Percentiles rank a stretch among this genome's conserved stretches.
Conservation (phyloP, 2,113 vertebrate genomes). For the Hemiscyllium ocellatum region DNA sequence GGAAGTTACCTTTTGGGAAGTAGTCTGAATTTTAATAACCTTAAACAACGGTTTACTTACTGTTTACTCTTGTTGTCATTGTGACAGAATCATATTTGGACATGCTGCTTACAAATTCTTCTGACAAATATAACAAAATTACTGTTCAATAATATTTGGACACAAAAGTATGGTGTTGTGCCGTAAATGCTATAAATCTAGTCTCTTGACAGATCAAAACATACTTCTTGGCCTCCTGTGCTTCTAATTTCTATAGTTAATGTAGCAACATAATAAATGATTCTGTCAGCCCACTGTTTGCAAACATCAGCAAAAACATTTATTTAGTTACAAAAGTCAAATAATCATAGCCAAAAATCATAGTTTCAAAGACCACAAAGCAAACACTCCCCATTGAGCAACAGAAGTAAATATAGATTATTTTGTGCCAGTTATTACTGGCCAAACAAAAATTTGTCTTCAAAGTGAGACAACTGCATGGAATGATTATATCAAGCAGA, state of each 20-base stretch:
- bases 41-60: not conserved
- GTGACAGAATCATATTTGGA: not conserved
- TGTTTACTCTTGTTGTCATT: not conserved
- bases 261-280: not conserved
- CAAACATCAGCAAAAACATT: slow-evolving; percentile 2
- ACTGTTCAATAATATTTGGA: not conserved
- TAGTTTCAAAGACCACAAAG: not conserved
- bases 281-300: not conserved
- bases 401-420: slow-evolving; percentile 9
- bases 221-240: not conserved
- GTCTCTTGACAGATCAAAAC: not conserved
- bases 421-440: not conserved
- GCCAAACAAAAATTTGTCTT: not conserved
- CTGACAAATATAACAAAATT: not conserved
- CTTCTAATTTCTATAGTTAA: not conserved
- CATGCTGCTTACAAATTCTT: not conserved
- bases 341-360: not conserved
- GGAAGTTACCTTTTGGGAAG: not conserved
- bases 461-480: not conserved
- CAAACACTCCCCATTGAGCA: not conserved
- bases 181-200: not conserved
- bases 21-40: not conserved
- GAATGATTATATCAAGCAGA: not conserved
- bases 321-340: not conserved
- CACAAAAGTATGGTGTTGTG: not conserved